Base-by-base conservation (phyloP, 2,797 vertebrate genomes). In the Sphenodon punctatus region DNA sequence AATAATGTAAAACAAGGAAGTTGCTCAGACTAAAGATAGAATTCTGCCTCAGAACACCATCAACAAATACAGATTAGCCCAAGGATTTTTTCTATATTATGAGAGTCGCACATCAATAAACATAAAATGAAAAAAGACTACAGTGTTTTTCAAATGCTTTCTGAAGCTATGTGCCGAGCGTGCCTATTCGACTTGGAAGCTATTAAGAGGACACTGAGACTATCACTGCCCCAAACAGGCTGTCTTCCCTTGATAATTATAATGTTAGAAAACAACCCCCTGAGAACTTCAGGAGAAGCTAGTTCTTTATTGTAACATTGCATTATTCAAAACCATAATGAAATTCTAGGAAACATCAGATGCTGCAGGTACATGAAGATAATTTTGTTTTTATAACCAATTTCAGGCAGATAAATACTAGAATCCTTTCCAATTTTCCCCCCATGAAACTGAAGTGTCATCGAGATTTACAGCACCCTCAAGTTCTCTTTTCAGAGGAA, bases 381-480 rank as follows among this genome's bases (percentile, higher is more conserved):
- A 95, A 96, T 95, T 96, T 95, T 96, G 95, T 96, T 96, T 96
- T 96, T 96, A 96, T 96, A 96, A 96, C 92, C 94, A 95, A 96
- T 96, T 95, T 93, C 94, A 92, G 92, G 90, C 93, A 95, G 93
- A 96, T 95, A 94, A 96, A 96, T 95, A 96, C 89, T 87, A 89
- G 93, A 93, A 95, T 95, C 95, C 94, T 92, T 96, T 95, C 92
- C 95, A 95, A 95, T 96, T 95, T 93, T 89, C 93, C 92, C 95
- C 92, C 92, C 92, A 82, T 95, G 95, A 96, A 96, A 96, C 95
- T 92, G 96, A 97, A 97, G 94, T 96, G 96, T 97, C 97, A 98
- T 96, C 92, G 94, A 98, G 97, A 99, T 98, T 98, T 98, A 98
- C 96, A 94, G 95, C 96, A 95, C 96, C 95, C 96, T 97, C 97